Evolutionary conservation across 2,888 invertebrate species (phyloP).

Genomic region (Aphodius sticticus): DNA sequence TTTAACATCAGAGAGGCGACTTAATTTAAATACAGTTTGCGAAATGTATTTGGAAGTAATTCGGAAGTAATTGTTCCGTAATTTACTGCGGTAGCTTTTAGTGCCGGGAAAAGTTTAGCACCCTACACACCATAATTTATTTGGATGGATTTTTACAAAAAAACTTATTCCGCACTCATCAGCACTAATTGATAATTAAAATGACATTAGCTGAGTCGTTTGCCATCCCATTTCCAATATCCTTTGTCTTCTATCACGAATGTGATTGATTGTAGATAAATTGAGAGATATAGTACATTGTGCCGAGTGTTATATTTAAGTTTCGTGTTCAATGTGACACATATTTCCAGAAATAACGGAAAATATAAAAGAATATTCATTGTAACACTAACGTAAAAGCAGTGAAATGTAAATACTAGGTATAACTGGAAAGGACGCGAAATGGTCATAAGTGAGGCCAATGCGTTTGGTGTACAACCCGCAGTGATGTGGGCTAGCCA

Average conservation of each 20-base stretch:
- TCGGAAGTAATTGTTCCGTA: neutral
- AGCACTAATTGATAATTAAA: neutral
- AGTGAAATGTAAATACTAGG: too few relatives aligned
- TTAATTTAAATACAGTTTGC: neutral
- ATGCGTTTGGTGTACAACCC: too few relatives aligned
- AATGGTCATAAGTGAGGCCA: too few relatives aligned
- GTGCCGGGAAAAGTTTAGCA: neutral
- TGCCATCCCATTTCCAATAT: neutral
- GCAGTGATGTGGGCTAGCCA: too few relatives aligned
- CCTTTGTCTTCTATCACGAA: neutral
- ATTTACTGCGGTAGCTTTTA: neutral
- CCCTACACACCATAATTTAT: neutral
- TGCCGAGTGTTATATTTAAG: neutral
- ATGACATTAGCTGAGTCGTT: neutral
- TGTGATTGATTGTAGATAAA: neutral
- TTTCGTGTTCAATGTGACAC: too few relatives aligned
- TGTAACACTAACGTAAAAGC: too few relatives aligned
- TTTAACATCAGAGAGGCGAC: neutral
- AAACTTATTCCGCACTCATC: too few relatives aligned
- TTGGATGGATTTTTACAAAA: neutral
- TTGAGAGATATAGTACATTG: neutral
- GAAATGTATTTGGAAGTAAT: neutral
- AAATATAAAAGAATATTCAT: too few relatives aligned
- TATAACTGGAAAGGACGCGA: too few relatives aligned
- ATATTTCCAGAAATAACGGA: too few relatives aligned